A percentile compares a stretch with the other conserved stretches of the same genome.
Evolutionary conservation across 2,888 invertebrate species (phyloP).

Genomic region (Cyclophora punctaria): DNA sequence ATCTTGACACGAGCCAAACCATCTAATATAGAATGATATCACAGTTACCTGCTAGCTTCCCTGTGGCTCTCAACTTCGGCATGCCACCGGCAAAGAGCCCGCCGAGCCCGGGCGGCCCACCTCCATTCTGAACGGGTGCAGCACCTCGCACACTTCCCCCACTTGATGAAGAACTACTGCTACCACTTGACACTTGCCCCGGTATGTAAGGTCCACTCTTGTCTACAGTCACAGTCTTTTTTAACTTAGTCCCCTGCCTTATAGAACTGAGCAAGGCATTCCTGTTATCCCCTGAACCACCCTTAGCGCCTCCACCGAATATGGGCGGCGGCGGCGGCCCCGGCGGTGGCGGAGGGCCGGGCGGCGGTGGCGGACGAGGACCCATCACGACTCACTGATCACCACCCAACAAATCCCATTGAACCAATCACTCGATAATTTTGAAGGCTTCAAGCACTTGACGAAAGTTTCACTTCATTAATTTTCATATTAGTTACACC

Average conservation of each 20-base stretch:
- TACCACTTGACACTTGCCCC: slow-evolving; percentile 71
- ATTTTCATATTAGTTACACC: too few relatives aligned
- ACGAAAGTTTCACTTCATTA: too few relatives aligned
- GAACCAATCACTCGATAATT: too few relatives aligned
- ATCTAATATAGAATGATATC: too few relatives aligned
- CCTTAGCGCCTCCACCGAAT: slow-evolving; percentile 58
- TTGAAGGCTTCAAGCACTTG: too few relatives aligned
- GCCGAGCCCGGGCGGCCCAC: slow-evolving; percentile 70
- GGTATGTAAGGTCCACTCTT: slow-evolving; percentile 88
- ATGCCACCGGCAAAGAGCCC: slow-evolving; percentile 89
- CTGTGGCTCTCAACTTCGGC: slow-evolving; percentile 85
- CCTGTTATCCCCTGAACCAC: slow-evolving; percentile 75
- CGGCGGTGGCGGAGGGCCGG: slow-evolving; percentile 79
- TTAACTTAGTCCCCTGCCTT: slow-evolving; percentile 85
- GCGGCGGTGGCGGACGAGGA: slow-evolving; percentile 78
- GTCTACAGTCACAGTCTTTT: slow-evolving; percentile 92
- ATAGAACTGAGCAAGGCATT: slow-evolving; percentile 87
- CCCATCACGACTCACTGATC: slow-evolving; percentile 30
- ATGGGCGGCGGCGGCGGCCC: slow-evolving; percentile 74
- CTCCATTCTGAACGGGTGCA: slow-evolving; percentile 54
- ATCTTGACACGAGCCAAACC: too few relatives aligned
- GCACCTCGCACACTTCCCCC: slow-evolving; percentile 50
- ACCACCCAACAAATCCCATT: slow-evolving; percentile 22
- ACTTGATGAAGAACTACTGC: slow-evolving; percentile 37
- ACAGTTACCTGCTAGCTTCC: slow-evolving; percentile 61